Evolutionary conservation across 1,140 invertebrate species (phyloP).

Genomic region (Drosophila arawakana): DNA sequence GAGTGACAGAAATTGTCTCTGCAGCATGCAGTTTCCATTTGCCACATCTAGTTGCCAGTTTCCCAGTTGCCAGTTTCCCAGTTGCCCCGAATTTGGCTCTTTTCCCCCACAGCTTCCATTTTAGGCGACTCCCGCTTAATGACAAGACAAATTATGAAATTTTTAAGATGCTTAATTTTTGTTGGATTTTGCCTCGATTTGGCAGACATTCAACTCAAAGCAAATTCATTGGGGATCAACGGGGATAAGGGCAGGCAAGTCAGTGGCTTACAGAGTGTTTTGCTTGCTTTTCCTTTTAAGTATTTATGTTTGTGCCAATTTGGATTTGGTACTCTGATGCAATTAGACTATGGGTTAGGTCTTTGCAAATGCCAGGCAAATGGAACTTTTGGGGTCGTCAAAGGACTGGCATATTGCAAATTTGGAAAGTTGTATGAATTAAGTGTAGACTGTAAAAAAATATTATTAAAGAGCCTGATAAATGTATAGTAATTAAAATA

Average conservation of each 20-base stretch:
- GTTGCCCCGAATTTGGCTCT: background rate
- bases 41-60: constrained; percentile 18
- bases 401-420: background rate
- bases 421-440: background rate
- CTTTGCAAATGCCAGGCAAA: background rate
- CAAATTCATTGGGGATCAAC: background rate
- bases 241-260: background rate
- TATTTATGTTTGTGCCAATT: constrained; percentile 53
- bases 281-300: constrained; percentile 30
- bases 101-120: constrained; percentile 7
- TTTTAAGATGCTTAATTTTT: constrained; percentile 67
- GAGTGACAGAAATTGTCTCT: constrained; percentile 75
- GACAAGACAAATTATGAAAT: constrained; percentile 79
- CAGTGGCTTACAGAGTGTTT: background rate
- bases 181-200: constrained; percentile 30
- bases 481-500: too few species aligned
- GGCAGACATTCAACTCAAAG: constrained; percentile 44
- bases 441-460: background rate
- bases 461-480: too few species aligned
- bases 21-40: constrained; percentile 58
- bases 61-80: background rate
- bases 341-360: constrained; percentile 21
- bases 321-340: constrained; percentile 17
- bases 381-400: constrained; percentile 2
- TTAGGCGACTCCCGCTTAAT: constrained; percentile 49